Conservation (phyloP, 2,797 vertebrate species). For the Eutrigla gurnardus region DNA sequence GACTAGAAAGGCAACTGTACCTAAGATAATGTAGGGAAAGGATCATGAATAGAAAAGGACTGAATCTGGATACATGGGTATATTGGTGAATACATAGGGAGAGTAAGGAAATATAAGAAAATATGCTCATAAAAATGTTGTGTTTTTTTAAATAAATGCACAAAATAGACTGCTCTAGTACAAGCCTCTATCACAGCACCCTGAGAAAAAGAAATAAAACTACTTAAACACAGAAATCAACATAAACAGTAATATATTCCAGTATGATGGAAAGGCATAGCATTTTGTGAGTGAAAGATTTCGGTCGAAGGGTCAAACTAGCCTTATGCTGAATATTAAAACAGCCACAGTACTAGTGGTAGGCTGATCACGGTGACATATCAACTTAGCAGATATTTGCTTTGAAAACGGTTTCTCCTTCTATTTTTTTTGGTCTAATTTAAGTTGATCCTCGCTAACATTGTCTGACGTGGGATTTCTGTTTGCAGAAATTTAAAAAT, state of each 20-base stretch:
- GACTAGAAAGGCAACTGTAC: slow-evolving; percentile 84
- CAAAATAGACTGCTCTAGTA: slow-evolving; percentile 84
- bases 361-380: slow-evolving; percentile 72
- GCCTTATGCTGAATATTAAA: slow-evolving; percentile 76
- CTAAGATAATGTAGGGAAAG: slow-evolving; percentile 66
- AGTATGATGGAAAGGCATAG: slow-evolving; percentile 88
- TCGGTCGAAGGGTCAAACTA: slow-evolving; percentile 76
- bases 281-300: slow-evolving; percentile 81
- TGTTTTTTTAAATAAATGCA: slow-evolving; percentile 85
- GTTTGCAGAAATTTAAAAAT: slow-evolving; percentile 74
- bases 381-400: slow-evolving; percentile 70
- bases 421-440: slow-evolving; percentile 77
- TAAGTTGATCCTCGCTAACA: slow-evolving; percentile 67
- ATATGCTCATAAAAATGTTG: slow-evolving; percentile 80
- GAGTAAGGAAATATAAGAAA: slow-evolving; percentile 80
- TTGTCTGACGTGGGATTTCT: slow-evolving; percentile 68
- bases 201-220: slow-evolving; percentile 86
- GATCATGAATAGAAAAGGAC: slow-evolving; percentile 65
- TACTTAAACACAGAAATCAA: slow-evolving; percentile 77
- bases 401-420: slow-evolving; percentile 53
- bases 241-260: slow-evolving; percentile 84
- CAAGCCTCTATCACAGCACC: slow-evolving; percentile 88
- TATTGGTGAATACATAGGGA: slow-evolving; percentile 81
- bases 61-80: slow-evolving; percentile 78
- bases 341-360: slow-evolving; percentile 77